These are phyloP conservation scores for Phataginus tetradactyla DNA, from an alignment of 2,797 vertebrate species.

Conservation along the genomic window DNA sequence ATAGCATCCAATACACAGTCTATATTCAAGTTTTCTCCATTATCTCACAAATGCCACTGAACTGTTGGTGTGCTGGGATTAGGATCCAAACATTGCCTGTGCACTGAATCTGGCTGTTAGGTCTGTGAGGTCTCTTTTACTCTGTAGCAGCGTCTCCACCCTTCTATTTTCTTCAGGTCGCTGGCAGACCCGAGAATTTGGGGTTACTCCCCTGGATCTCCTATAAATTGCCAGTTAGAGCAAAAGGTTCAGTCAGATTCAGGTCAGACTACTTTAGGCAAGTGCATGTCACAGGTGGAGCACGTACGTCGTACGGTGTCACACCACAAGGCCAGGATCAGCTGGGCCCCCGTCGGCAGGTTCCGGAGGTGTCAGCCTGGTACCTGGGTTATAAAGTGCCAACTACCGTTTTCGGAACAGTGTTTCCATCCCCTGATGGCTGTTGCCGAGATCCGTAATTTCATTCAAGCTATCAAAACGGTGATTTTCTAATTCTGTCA, in stretches of 20 bases:
- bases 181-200: accelerated
- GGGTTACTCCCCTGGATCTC: neutral
- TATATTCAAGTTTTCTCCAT: neutral
- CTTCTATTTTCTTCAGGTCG: neutral
- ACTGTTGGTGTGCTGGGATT: neutral
- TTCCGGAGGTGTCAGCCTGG: accelerated
- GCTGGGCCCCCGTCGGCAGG: neutral
- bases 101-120: accelerated
- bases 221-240: neutral
- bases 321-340: accelerated
- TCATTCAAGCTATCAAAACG: neutral
- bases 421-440: neutral
- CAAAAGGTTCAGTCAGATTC: neutral
- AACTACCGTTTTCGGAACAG: accelerated
- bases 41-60: neutral
- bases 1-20: neutral
- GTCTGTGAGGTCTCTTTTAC: neutral
- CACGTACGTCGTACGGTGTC: accelerated
- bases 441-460: neutral
- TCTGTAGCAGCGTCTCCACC: neutral
- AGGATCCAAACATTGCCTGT: too few species aligned
- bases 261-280: neutral
- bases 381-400: neutral
- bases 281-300: accelerated
- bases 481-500: neutral